Conservation (phyloP, 2,888 invertebrate genomes). For the Himalopsyche japonica region DNA sequence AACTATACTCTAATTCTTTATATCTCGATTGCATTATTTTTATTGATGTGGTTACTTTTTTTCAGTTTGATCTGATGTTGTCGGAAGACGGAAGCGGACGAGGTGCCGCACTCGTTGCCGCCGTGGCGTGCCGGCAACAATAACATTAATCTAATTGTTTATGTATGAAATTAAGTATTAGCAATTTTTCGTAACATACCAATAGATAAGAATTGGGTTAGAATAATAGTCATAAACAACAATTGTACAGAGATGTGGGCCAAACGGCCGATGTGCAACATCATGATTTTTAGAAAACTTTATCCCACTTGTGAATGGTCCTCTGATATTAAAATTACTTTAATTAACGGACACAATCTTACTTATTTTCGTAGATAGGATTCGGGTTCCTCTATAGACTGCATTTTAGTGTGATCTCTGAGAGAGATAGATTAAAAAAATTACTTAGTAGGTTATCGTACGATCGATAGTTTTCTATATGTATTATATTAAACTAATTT, state of each 20-base stretch:
- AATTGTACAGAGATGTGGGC: constrained; percentile 7
- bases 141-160: constrained; percentile 23
- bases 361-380: constrained; percentile 36
- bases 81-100: constrained; percentile 97
- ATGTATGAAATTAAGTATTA: constrained; percentile 20
- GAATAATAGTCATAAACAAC: constrained; percentile 12
- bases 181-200: constrained; percentile 40
- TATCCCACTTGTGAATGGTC: constrained; percentile 5
- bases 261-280: constrained; percentile 12
- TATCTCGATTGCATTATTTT: no score
- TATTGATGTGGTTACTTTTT: constrained; percentile 18
- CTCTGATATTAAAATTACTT: constrained; percentile 27
- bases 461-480: constrained; percentile 9
- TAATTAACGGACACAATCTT: constrained; percentile 30
- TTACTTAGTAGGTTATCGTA: constrained; percentile 19
- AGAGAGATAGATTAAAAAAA: constrained; percentile 36
- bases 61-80: constrained; percentile 87
- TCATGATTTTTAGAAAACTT: constrained; percentile 6
- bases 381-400: constrained; percentile 41
- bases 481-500: constrained; percentile 8
- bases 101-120: constrained; percentile 95
- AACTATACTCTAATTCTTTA: no score
- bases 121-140: constrained; percentile 75
- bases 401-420: constrained; percentile 41
- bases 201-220: constrained; percentile 39